These are phyloP conservation scores for Phengaris arion DNA, from an alignment of 2,888 invertebrate species.

Conservation along the genomic window DNA sequence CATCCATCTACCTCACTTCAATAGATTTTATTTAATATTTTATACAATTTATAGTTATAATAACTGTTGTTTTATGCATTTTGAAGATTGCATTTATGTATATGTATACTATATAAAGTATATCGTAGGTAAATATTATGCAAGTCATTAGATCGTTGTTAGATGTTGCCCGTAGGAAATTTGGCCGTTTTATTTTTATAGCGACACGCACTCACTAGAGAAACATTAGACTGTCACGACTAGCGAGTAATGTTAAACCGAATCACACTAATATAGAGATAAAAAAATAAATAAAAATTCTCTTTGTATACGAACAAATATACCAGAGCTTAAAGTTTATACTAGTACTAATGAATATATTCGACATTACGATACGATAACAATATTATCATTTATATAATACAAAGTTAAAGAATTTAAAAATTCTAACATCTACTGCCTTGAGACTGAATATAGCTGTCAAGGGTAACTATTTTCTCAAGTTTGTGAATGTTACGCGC, in stretches of 20 bases:
- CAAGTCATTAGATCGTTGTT: conserved; percentile 71
- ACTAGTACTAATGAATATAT: conserved; percentile 53
- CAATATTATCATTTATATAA: conserved; percentile 33
- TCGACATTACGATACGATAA: conserved; percentile 49
- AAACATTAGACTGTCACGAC: conserved; percentile 60
- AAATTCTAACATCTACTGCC: conserved; percentile 46
- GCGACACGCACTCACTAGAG: conserved; percentile 67
- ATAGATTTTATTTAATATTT: conserved; percentile 81
- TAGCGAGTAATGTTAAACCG: conserved; percentile 53
- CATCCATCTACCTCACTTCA: conserved; percentile 87
- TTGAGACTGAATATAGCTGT: conserved; percentile 67
- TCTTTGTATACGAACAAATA: conserved; percentile 78
- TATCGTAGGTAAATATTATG: conserved; percentile 76
- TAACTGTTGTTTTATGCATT: conserved; percentile 80
- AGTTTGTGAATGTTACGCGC: conserved; percentile 54
- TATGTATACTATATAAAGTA: conserved; percentile 72
- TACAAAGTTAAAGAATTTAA: conserved; percentile 34
- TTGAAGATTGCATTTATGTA: conserved; percentile 79
- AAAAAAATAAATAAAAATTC: conserved; percentile 52
- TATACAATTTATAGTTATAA: conserved; percentile 80
- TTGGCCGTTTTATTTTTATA: conserved; percentile 53
- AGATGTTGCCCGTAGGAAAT: conserved; percentile 68
- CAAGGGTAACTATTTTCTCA: conserved; percentile 51
- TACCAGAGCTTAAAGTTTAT: conserved; percentile 69
- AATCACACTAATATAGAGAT: conserved; percentile 59